Conservation (phyloP, 2,113 vertebrate species). For the Tichodroma muraria region DNA sequence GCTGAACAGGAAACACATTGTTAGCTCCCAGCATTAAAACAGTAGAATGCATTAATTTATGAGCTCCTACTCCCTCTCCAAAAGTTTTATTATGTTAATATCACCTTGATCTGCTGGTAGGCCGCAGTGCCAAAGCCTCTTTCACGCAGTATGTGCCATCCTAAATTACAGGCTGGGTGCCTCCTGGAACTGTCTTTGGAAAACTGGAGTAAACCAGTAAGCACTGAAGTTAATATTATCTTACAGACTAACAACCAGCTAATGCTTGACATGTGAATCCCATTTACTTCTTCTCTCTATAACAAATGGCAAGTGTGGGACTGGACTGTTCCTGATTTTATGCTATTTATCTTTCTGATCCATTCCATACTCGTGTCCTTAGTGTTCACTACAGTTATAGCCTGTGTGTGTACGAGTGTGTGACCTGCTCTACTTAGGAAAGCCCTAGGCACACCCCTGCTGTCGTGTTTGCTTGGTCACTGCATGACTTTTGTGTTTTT, state of each 20-base stretch:
- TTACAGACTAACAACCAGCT: conserved; percentile 58
- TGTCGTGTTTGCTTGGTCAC: accelerated
- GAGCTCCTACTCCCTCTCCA: conserved; percentile 50
- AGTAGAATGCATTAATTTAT: conserved; percentile 70
- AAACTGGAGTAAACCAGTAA: conserved; percentile 47
- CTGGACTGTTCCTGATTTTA: conserved; percentile 49
- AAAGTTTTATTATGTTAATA: conserved; percentile 54
- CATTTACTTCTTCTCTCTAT: conserved; percentile 50
- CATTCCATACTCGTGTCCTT: conserved; percentile 45
- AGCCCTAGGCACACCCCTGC: not conserved
- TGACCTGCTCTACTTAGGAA: not conserved
- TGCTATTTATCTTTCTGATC: conserved; percentile 62
- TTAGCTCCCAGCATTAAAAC: conserved; percentile 57
- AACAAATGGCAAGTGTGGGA: conserved; percentile 56
- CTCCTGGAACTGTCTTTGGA: conserved; percentile 49
- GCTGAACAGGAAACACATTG: conserved; percentile 57
- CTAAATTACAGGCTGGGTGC: conserved; percentile 52
- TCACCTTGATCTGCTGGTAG: conserved; percentile 53
- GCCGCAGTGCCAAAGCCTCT: conserved; percentile 42
- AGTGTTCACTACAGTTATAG: not conserved
- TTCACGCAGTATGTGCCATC: conserved; percentile 51
- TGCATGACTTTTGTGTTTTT: not conserved
- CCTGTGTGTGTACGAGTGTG: not conserved
- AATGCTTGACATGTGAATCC: conserved; percentile 58
- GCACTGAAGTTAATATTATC: conserved; percentile 64